phyloP scores from a whole-genome alignment of 2,113 vertebrate genomes.

The Pimephales promelas region DNA sequence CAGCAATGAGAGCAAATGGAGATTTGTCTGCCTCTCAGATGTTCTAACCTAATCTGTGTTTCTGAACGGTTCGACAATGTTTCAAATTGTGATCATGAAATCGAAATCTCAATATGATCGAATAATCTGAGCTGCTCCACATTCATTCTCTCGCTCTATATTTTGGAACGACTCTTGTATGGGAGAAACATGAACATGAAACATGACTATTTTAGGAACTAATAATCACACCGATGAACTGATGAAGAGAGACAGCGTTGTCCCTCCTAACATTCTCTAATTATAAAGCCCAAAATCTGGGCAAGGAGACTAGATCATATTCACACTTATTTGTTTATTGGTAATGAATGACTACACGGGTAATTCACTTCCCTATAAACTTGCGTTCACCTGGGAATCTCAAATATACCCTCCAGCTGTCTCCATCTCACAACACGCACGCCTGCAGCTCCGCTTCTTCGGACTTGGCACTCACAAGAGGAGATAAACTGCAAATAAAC shows the following conservation, averaged over 20 bases:
- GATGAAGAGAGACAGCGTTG: not conserved
- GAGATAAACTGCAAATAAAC: constrained; percentile 38
- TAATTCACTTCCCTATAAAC: constrained; percentile 61
- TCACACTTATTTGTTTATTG: constrained; percentile 64
- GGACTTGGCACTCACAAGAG: constrained; percentile 11
- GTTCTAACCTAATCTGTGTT: not conserved
- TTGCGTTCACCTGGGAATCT: constrained; percentile 52
- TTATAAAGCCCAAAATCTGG: constrained; percentile 57
- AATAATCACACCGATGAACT: not conserved
- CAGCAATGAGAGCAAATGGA: not conserved
- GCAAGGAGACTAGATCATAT: constrained; percentile 35
- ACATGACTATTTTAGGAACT: constrained; percentile 13
- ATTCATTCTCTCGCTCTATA: not conserved
- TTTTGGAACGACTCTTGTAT: not conserved
- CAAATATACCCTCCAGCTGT: constrained; percentile 28
- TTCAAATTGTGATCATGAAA: not conserved
- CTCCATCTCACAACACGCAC: not conserved
- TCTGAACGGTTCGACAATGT: not conserved
- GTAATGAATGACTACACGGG: constrained; percentile 56
- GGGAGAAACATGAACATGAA: not conserved
- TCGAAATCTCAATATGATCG: not conserved
- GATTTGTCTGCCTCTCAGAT: not conserved
- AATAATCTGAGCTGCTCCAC: not conserved
- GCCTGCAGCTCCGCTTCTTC: not conserved
- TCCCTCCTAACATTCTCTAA: too few species aligned